Evolutionary conservation across 1,140 invertebrate genomes (phyloP), one percentile per base, ranked within the genome.

Genomic region (Parapsyche elsis): DNA sequence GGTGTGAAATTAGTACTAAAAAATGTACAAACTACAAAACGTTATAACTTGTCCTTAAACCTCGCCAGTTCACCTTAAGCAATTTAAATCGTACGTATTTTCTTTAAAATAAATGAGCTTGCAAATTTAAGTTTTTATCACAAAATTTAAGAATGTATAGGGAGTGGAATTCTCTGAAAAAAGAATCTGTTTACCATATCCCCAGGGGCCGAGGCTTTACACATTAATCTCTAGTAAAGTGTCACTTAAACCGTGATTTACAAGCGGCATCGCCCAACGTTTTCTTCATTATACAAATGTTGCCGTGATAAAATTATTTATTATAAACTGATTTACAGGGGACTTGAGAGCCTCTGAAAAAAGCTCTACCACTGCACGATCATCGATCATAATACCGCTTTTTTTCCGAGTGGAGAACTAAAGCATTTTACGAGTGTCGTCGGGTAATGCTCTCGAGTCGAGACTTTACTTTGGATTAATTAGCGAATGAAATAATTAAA

Each of bases 221-320:
- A 46, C 71, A 73, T 73, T 73, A 73, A 46, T 73, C 71, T 45
- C 46, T 30, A 23, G 64, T 67, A 67, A 67, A 67, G 23, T 53
- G 71, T 46, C 71, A 73, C 71, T 73, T 73, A 53, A 73, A 73
- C 38, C 14, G 46, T 73, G 71, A 73, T 73, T 73, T 73, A 73
- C 71, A 73, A 16, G 16, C 71, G 67, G 59, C n/a, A 16, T 5
- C 12, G 10, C 16, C 12, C 49, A 14, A 16, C 59, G 59, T 24
- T 67, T 67, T 46, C 46, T 53, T 73, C 71, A 73, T 73, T 73
- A 73, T 24, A 21, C 38, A 46, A 73, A 73, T 73, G 44, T 73
- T 5, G 19, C 67, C 67, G 24, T 30, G 38, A 71, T 38, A 53
- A 45, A 73, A 73, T 73, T 73, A 73, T 73, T 46, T 73, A 46